A percentile compares a stretch with the other conserved stretches of the same genome.
Conservation (phyloP, 1,140 invertebrate genomes). For the Magallana ariakensis region DNA sequence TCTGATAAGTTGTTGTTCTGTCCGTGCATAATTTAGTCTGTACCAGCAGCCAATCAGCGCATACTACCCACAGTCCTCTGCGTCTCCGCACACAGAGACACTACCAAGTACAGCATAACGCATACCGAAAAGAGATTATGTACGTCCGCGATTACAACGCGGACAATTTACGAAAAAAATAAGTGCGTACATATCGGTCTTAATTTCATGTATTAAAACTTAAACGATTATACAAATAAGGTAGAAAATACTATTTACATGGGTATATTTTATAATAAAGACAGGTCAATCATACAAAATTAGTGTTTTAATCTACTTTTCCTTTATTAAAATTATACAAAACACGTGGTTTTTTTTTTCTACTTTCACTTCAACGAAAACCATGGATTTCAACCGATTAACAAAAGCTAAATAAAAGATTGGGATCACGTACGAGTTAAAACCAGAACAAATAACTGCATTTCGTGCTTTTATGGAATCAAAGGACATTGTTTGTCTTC, state of each 20-base stretch:
- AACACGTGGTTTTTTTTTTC: too few relatives aligned
- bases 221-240: background rate
- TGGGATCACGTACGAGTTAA: background rate
- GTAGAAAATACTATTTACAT: background rate
- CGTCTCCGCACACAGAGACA: slow-evolving; percentile 13
- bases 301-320: too few relatives aligned
- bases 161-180: background rate
- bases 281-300: background rate
- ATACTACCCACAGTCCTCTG: slow-evolving; percentile 6
- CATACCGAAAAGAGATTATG: background rate
- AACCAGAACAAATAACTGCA: background rate
- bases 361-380: too few relatives aligned
- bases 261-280: background rate
- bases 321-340: too few relatives aligned
- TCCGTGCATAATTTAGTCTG: too few relatives aligned
- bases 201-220: background rate
- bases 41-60: too few relatives aligned
- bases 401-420: background rate
- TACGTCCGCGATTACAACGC: background rate
- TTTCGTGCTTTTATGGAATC: background rate
- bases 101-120: background rate
- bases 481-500: background rate
- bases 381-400: too few relatives aligned
- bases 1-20: too few relatives aligned
- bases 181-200: background rate